These are phyloP conservation scores for Cepaea hortensis DNA, from an alignment of 2,888 invertebrate genomes.

Conservation along the genomic window DNA sequence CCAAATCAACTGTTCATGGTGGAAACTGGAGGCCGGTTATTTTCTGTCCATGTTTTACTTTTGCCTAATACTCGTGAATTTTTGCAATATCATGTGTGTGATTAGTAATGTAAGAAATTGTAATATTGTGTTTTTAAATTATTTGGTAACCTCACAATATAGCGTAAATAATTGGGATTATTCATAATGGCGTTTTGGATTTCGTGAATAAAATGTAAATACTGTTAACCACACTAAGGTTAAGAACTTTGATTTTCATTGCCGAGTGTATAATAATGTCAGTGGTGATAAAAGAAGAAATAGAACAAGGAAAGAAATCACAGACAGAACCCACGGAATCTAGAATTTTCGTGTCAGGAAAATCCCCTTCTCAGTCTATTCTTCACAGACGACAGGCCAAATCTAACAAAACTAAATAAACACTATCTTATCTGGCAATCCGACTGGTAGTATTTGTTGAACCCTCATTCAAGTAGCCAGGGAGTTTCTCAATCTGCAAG, in stretches of 20 bases:
- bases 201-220: no score
- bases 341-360: not conserved
- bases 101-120: no score
- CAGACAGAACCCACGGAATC: not conserved
- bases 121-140: no score
- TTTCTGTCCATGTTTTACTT: not conserved
- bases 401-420: slow-evolving; percentile 12
- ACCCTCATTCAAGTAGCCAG: slow-evolving; percentile 24
- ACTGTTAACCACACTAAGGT: no score
- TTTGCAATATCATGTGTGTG: not conserved
- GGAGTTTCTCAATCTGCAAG: slow-evolving; percentile 32
- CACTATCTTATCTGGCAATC: slow-evolving; percentile 21
- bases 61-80: not conserved
- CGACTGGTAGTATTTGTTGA: slow-evolving; percentile 21
- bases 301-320: not conserved
- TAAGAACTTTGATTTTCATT: no score
- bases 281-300: no score
- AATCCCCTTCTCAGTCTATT: not conserved
- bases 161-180: no score
- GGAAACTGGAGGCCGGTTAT: not conserved
- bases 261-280: no score
- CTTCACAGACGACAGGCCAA: not conserved
- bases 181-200: no score
- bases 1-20: not conserved
- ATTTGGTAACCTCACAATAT: no score